Conservation (phyloP, 2,797 vertebrate species). For the Momotus momota region DNA sequence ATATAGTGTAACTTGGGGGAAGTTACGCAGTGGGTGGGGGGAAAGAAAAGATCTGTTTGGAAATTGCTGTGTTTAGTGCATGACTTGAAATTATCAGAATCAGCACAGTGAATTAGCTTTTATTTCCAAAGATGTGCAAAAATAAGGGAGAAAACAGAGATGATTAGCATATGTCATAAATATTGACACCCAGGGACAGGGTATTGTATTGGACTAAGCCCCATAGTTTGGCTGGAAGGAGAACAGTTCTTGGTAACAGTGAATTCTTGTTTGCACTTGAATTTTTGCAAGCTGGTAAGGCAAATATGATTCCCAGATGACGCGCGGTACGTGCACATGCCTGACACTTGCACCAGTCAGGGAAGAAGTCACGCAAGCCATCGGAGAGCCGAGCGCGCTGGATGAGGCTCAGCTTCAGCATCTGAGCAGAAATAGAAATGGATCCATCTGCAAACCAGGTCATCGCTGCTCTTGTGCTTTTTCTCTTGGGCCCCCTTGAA, state of each 20-base stretch:
- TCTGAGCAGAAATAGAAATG: constrained; percentile 46
- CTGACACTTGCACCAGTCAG: constrained; percentile 10
- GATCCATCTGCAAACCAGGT: constrained; percentile 68
- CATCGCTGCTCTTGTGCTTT: constrained; percentile 29
- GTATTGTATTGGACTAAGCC: neutral
- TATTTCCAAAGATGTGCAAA: neutral
- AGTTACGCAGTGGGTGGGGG: neutral
- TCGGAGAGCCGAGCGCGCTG: neutral
- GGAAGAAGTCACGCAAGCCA: constrained; percentile 33
- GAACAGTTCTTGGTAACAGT: fast-evolving
- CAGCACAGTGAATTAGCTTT: neutral
- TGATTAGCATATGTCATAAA: neutral
- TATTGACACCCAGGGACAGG: neutral
- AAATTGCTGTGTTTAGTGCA: neutral
- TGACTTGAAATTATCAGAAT: neutral
- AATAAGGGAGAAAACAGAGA: neutral
- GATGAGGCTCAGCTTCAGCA: constrained; percentile 27
- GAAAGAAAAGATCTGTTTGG: neutral
- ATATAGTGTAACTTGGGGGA: neutral
- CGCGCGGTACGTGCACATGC: neutral
- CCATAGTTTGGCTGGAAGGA: neutral
- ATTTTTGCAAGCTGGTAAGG: neutral
- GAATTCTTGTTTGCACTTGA: constrained; percentile 1
- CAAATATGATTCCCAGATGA: neutral
- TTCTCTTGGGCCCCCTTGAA: constrained; percentile 58